Conservation (phyloP, 1,140 invertebrate genomes). For the Brachionus rubens region DNA sequence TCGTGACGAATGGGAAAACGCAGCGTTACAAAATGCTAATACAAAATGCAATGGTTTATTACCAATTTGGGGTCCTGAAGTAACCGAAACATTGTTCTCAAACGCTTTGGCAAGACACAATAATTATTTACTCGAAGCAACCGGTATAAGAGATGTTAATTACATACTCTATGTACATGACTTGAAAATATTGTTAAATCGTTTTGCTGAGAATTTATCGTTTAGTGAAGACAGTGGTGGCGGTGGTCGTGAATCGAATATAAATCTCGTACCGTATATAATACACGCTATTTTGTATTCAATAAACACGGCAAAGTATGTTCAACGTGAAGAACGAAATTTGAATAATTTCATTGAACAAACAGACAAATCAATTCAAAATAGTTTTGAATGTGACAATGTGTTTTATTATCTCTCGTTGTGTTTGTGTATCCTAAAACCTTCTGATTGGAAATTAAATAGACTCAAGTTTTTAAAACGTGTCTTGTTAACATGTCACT, state of each 20-base stretch:
- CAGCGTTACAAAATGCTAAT: constrained; percentile 92
- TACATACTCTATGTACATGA: constrained; percentile 79
- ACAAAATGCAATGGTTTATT: constrained; percentile 92
- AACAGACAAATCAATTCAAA: constrained; percentile 68
- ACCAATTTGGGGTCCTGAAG: constrained; percentile 85
- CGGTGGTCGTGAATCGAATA: constrained; percentile 92
- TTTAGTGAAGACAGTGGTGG: constrained; percentile 91
- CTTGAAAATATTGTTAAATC: constrained; percentile 79
- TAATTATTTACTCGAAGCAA: constrained; percentile 56
- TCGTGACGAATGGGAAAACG: constrained; percentile 94
- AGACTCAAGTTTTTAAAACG: constrained; percentile 72
- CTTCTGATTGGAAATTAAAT: constrained; percentile 67
- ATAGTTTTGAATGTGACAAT: constrained; percentile 78
- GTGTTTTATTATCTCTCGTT: constrained; percentile 79
- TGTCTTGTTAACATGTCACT: constrained; percentile 74
- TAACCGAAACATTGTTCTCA: constrained; percentile 88
- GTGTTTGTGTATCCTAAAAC: constrained; percentile 73
- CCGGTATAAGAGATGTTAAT: constrained; percentile 57
- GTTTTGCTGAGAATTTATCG: constrained; percentile 87
- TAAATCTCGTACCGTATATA: constrained; percentile 90
- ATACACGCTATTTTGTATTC: constrained; percentile 91
- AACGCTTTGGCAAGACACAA: constrained; percentile 73
- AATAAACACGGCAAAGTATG: constrained; percentile 80
- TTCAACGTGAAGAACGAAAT: constrained; percentile 71
- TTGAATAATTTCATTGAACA: constrained; percentile 69